A percentile compares a stretch with the other conserved stretches of the same genome.
These are phyloP conservation scores for Ancistrus triradiatus DNA, from an alignment of 2,113 vertebrate genomes.

Conservation along the genomic window DNA sequence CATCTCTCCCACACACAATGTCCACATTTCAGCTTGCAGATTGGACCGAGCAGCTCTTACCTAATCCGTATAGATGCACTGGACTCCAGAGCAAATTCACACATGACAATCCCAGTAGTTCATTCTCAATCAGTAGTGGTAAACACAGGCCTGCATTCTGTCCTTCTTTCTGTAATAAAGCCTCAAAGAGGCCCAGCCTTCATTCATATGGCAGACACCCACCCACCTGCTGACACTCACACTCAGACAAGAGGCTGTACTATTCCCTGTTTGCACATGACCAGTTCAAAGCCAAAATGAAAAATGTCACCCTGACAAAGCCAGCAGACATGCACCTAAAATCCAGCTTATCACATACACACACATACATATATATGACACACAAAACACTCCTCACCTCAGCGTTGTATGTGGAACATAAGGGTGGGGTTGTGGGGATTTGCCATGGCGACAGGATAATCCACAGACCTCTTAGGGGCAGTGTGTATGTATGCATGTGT, in stretches of 20 bases:
- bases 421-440: conserved; percentile 46
- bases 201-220: conserved; percentile 22
- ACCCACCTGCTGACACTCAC: conserved; percentile 15
- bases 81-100: not conserved
- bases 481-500: too few relatives aligned
- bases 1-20: too few relatives aligned
- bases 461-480: conserved; percentile 47
- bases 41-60: too few relatives aligned
- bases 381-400: conserved; percentile 3
- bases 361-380: too few relatives aligned
- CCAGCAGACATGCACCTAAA: not conserved
- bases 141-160: not conserved
- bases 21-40: too few relatives aligned
- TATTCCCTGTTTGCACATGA: conserved; percentile 6
- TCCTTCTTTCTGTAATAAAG: conserved; percentile 11
- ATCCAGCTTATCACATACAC: not conserved
- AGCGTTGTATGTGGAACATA: conserved; percentile 2
- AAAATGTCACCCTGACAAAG: not conserved
- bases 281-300: not conserved
- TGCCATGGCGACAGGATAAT: conserved; percentile 72
- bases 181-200: conserved; percentile 1
- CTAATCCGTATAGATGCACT: not conserved
- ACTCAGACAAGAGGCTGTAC: not conserved
- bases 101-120: not conserved
- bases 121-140: not conserved